Evolutionary conservation across 2,797 vertebrate species (phyloP), one percentile per base, ranked within the genome.

Genomic region (Echeneis naucrates): DNA sequence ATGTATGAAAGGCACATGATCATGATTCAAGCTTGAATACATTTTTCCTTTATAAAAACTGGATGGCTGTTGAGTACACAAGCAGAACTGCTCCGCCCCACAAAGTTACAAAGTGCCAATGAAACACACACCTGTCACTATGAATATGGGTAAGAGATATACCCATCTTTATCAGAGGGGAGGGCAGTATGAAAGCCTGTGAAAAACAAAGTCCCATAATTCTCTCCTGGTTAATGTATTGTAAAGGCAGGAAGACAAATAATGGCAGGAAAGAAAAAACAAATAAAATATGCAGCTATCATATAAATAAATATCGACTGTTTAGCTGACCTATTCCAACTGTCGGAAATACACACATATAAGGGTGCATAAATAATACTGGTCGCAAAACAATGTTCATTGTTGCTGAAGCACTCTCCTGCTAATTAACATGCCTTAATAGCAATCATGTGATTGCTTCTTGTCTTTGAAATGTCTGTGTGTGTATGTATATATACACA

Each of bases 111-210:
- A 72, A 71, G 38, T 33, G 57, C 40, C 63, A 56, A 62, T 53
- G 59, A 80, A 80, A 62, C 55, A 68, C 14, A 60, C 79, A 84
- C 82, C 75, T 64, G 66, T 78, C 37, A 12, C 40, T 35, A 37
- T 57, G 48, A 3, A 14, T 33, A 67, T 23, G 35, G 53, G 6
- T 38, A 52, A 54, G 44, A 60, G 42, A 40, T 61, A 65, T 72
- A 68, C 33, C 32, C 35, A 21, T 60, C 30, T 45, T 78, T 78
- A 66, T 4, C 19, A n/a, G 48, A 4, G 26, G 16, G 35, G 38
- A 64, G 47, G 62, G 56, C 21, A 48, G 52, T 75, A 30, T 32
- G 44, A 73, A 38, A 10, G 37, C 7, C 21, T 47, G 51, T 62
- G 62, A 73, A 65, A 45, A 66, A 57, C 50, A 50, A 64, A 30